Evolutionary conservation across 2,113 vertebrate species (phyloP), one percentile per base, ranked within the genome.

Genomic region (Mesitornis unicolor): DNA sequence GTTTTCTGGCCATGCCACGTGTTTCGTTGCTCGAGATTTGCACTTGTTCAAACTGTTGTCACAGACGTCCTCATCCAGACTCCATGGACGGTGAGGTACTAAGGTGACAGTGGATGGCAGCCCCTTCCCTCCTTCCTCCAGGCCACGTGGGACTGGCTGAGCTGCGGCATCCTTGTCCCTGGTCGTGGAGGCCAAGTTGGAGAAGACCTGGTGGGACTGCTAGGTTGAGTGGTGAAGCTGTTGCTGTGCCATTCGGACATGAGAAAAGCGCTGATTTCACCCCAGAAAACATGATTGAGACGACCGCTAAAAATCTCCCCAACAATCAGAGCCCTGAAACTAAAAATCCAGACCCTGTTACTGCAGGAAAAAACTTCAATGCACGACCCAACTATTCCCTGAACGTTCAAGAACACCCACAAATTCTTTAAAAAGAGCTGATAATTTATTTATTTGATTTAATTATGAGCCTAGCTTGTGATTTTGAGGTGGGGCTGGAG

Each of bases 381-480:
- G 48, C 50, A 33, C 8, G 43, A 80, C 63, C 22, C 35, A 83
- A 91, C 70, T 88, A 83, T 85, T 90, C 89, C 87, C 70, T 87
- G 70, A 90, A 84, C 86, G 73, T 90, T 96, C 64, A 87, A 90
- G 86, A 92, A 84, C 56, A 81, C 76, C 64, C 89, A 92, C 73
- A 91, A 87, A 89, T 81, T 75, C 43, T 48, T 65, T 78, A 87
- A 93, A 92, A 94, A 95, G 84, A 90, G 56, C 29, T 2, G 13
- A 29, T 77, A 33, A 81, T 90, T 88, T 90, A 76, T 85, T 94
- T 87, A 86, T 97, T 96, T 93, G 45, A 84, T 93, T 93, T 87
- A 65, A 57, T 61, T 80, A 84, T 83, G 64, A 93, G 60, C 56
- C 47, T 74, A 50, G 50, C 61, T 86, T 86, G 83, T 70, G 83